Evolutionary conservation across 2,797 vertebrate genomes (phyloP), one percentile per base, ranked within the genome.

Genomic region (Semaprochilodus insignis): DNA sequence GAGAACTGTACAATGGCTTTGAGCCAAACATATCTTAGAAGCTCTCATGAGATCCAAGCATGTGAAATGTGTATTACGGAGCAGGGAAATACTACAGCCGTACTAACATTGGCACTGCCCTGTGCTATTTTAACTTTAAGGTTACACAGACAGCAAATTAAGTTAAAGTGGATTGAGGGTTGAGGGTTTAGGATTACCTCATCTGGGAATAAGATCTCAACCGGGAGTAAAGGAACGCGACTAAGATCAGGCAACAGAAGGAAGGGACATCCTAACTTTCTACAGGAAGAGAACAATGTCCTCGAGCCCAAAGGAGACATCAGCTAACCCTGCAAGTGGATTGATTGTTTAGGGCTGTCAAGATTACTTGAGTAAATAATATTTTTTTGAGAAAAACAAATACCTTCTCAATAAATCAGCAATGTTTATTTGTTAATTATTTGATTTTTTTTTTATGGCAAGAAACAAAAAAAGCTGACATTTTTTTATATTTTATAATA

Each of bases 101-200:
- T 76, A 19, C 66, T 74, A 74, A 54, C 54, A 66, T 69, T 73
- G 78, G 60, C 74, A 31, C 23, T 72, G 51, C 65, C 27, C 7
- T 62, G 76, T 80, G 73, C 83, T 66, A 71, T 77, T 88, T 73
- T 85, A 74, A 85, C 79, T 48, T 78, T 55, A 89, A 88, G 40
- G 87, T 85, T 89, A 89, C 89, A 90, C 81, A 90, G 90, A 92
- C 90, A 91, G 92, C 80, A 90, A 91, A 92, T 73, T 82, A 89
- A 86, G 85, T 86, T 88, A 91, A 91, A 93, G 88, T 89, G 86
- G 93, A 94, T 93, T 92, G 91, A 1, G 84, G 91, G 90, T 93
- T 92, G 91, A 1, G 84, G 91, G 90, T 91, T 94, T 93, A 87
- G 91, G 90, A 93, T 94, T 93, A 94, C 75, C 85, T 81, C 59